Percentiles rank a stretch among this genome's conserved stretches.
These are phyloP conservation scores for Noctua fimbriata DNA, from an alignment of 2,888 invertebrate species.

Conservation along the genomic window DNA sequence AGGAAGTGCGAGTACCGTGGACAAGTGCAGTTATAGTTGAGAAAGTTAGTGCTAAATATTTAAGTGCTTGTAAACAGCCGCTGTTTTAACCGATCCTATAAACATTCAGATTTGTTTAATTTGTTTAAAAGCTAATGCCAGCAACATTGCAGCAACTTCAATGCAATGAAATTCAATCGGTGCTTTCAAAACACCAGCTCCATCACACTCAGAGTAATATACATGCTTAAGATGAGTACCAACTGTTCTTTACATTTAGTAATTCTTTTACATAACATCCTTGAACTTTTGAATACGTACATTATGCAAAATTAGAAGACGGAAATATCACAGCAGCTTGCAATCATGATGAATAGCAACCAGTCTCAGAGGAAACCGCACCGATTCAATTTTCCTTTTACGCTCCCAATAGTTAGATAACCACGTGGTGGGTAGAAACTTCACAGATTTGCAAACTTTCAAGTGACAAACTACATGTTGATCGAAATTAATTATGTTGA, in stretches of 20 bases:
- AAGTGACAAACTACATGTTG: constrained; percentile 37
- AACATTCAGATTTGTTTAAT: constrained; percentile 13
- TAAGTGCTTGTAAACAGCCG: not conserved
- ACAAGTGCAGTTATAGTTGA: constrained; percentile 14
- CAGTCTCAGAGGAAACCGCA: constrained; percentile 62
- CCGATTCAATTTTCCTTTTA: constrained; percentile 67
- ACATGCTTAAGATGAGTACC: constrained; percentile 32
- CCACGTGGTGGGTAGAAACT: constrained; percentile 55
- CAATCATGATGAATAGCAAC: constrained; percentile 61
- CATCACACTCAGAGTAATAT: constrained; percentile 25
- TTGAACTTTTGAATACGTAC: constrained; percentile 49
- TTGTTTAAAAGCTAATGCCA: not conserved
- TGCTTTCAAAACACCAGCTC: constrained; percentile 6
- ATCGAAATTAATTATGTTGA: constrained; percentile 33
- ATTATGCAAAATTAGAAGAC: constrained; percentile 62
- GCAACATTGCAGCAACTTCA: not conserved
- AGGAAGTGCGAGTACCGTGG: not conserved
- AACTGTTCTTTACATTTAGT: constrained; percentile 46
- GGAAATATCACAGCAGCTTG: constrained; percentile 62
- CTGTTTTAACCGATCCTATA: not conserved
- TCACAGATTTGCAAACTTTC: constrained; percentile 52
- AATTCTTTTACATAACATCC: constrained; percentile 56
- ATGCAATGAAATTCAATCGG: constrained; percentile 15
- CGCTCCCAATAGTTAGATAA: constrained; percentile 60
- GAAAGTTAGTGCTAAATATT: not conserved